These are phyloP conservation scores for Calameuta filiformis DNA, from an alignment of 2,888 invertebrate genomes.

Conservation along the genomic window DNA sequence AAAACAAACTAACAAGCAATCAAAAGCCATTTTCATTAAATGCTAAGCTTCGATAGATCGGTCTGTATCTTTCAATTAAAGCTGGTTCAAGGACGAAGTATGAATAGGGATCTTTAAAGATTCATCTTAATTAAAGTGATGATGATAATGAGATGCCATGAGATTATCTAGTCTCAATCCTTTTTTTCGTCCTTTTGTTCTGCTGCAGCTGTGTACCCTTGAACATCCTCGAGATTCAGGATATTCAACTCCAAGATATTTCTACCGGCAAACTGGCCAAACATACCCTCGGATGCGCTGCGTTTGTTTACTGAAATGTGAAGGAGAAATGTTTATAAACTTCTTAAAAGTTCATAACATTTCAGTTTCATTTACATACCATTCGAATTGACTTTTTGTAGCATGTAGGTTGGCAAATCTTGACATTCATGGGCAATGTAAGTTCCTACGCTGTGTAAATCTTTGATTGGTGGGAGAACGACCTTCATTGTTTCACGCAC, in stretches of 20 bases:
- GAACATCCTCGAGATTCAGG: constrained; percentile 73
- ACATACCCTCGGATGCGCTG: constrained; percentile 69
- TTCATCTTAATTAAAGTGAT: neutral
- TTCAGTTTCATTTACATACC: neutral
- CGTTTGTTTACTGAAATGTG: constrained; percentile 54
- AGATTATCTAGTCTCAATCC: neutral
- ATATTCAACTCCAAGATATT: constrained; percentile 81
- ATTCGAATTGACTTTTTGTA: constrained; percentile 72
- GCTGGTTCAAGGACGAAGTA: neutral
- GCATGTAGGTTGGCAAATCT: constrained; percentile 77
- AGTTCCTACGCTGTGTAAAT: constrained; percentile 73
- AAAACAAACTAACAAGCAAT: neutral
- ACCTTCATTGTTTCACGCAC: constrained; percentile 83
- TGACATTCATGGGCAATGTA: constrained; percentile 80
- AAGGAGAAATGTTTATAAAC: constrained; percentile 15
- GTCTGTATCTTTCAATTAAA: neutral
- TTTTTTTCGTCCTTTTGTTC: neutral
- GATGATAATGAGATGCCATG: neutral
- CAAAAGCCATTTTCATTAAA: neutral
- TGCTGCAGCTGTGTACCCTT: neutral
- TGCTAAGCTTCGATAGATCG: neutral
- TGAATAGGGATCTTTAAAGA: neutral
- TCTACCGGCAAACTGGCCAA: constrained; percentile 82
- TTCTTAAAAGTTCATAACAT: neutral
- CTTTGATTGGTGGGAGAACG: constrained; percentile 75